Evolutionary conservation across 2,113 vertebrate genomes (phyloP), one percentile per base, ranked within the genome.

Genomic region (Oplegnathus fasciatus): DNA sequence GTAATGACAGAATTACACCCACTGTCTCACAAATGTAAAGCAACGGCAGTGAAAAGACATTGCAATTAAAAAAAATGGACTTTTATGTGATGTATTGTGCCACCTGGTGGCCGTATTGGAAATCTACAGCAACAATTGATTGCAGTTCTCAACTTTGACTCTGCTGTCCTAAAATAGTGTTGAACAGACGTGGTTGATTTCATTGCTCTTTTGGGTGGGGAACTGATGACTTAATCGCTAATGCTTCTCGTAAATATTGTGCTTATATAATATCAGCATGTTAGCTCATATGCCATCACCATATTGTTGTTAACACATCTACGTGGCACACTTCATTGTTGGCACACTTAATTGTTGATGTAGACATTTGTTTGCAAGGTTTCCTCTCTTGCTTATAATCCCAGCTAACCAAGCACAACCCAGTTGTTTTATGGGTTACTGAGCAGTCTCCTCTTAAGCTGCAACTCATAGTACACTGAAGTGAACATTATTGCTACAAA

Each of bases 71-170:
- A 24, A 28, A 54, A 28, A 6, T 28, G 2, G 6, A 58, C 17
- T 2, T 57, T 46, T 50, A 3, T 18, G 0, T 65, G 14, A 62
- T 69, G 4, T 80, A 37, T 80, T 54, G 75, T 67, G 77, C 83
- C 89, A 88, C 72, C 88, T 90, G 26, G 78, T 92, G 83, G 86
- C 17, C 60, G 37, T 61, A 69, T 46, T 67, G 24, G n/a, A 55
- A 71, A 75, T 2, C 54, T 37, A 50, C 79, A 75, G 20, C 22
- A 69, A 66, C 17, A 40, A 9, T 26, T 55, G 3, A 28, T 46
- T 52, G 28, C 50, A 66, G 48, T 81, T 57, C 62, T 55, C 42
- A 70, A 40, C 34, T 91, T 72, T 37, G 34, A 73, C 64, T 60
- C 34, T 55, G 37, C 20, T 76, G 40, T 70, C 73, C 15, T 78